Conservation (phyloP, 2,113 vertebrate genomes). For the Gopherus evgoodei region DNA sequence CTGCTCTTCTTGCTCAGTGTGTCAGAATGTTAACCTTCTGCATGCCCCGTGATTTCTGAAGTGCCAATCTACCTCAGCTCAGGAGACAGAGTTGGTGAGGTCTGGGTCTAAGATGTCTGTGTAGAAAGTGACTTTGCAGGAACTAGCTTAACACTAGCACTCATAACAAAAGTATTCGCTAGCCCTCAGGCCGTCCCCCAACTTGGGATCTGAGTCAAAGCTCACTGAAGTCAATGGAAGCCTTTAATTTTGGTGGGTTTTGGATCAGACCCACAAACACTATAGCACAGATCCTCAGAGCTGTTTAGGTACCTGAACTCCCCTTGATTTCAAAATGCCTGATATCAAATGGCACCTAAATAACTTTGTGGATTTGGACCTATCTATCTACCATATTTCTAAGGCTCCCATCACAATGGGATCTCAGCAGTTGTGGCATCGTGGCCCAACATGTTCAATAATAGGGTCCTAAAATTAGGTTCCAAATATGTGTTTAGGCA, state of each 20-base stretch:
- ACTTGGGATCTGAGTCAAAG: not conserved
- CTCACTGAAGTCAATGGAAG: not conserved
- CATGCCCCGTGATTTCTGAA: constrained; percentile 41
- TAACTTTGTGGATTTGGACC: not conserved
- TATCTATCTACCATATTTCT: not conserved
- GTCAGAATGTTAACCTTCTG: constrained; percentile 25
- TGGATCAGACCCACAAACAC: not conserved
- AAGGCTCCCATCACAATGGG: not conserved
- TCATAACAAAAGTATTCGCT: not conserved
- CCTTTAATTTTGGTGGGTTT: not conserved
- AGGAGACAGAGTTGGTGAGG: constrained; percentile 19
- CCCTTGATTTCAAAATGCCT: not conserved
- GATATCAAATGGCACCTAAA: not conserved
- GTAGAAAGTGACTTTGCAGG: constrained; percentile 15
- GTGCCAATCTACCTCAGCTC: constrained; percentile 53
- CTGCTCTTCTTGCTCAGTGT: constrained; percentile 7
- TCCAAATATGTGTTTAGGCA: not conserved
- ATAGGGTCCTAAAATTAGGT: not conserved
- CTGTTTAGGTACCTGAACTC: not conserved
- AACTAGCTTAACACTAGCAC: not conserved
- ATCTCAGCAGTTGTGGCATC: not conserved
- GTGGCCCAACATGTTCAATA: not conserved
- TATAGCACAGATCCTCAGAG: not conserved
- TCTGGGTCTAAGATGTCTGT: constrained; percentile 1
- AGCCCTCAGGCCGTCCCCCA: not conserved